Conservation (phyloP, 2,113 vertebrate species). For the Odontophorus gujanensis region DNA sequence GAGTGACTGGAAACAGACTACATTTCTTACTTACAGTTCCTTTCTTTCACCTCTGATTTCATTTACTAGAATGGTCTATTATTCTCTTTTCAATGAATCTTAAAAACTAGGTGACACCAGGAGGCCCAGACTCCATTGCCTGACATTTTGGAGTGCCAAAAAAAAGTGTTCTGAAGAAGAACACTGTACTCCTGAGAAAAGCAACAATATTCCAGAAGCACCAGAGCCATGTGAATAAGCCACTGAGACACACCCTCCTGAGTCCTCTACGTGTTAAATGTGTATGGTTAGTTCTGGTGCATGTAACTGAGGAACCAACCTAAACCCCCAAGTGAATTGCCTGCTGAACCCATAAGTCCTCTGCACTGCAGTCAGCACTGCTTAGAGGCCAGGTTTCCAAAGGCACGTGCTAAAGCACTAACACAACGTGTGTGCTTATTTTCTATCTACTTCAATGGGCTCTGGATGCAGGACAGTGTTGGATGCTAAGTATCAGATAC, state of each 20-base stretch:
- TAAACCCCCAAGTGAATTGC: background rate
- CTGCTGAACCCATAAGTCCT: background rate
- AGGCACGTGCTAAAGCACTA: background rate
- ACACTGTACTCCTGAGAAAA: background rate
- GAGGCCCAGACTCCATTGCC: background rate
- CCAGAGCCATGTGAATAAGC: background rate
- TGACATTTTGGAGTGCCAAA: background rate
- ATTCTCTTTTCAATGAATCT: background rate
- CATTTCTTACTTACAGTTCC: background rate
- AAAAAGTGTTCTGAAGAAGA: background rate
- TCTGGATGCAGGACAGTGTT: fast-evolving
- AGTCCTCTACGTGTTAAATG: fast-evolving
- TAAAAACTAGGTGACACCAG: background rate
- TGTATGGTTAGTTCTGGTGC: background rate
- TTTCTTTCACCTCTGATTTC: fast-evolving
- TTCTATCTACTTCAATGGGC: background rate
- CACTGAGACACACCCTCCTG: background rate
- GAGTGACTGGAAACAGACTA: fast-evolving
- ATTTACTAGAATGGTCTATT: background rate
- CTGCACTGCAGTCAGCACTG: background rate
- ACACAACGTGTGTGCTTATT: background rate
- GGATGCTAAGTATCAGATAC: background rate
- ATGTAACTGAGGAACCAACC: background rate
- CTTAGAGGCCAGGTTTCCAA: background rate
- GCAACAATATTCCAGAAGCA: background rate